Base-by-base conservation (phyloP, 2,797 vertebrate species). In the Columba guinea region DNA sequence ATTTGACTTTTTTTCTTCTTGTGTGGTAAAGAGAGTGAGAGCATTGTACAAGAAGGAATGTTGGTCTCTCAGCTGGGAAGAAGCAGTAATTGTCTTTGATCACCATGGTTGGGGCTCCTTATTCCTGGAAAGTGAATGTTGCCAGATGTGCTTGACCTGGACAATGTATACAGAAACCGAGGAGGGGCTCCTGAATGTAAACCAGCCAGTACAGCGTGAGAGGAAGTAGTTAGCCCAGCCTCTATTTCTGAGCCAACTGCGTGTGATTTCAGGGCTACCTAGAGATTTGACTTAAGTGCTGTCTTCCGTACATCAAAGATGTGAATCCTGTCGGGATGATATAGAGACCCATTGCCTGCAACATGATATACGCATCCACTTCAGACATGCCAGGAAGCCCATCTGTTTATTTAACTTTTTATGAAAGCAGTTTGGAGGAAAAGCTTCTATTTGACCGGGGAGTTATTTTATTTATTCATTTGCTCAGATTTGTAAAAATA, bases 131-230 rank as follows among this genome's bases (percentile, higher is more conserved):
- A 64, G 30, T 80, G 86, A 95, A n/a, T 24, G 24, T 53, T 96
- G 84, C 95, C 90, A 91, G 93, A 94, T 93, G 84, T 96, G 64
- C 68, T 84, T 93, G 84, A 92, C 64, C 83, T 62, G 52, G 49
- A 30, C 0, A 0, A 82, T 51, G 37, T 44, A 55, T 13, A 68
- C 70, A 77, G 84, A 80, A 71, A 9, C 10, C 55, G 60, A 91
- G 77, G 83, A 94, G 74, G 70, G 85, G 34, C 34, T 94, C 32
- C 51, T 65, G 64, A 77, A 60, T 77, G 22, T 39, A 89, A 95
- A 85, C 24, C 86, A 87, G n/a, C 51, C 68, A 69, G 49, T 87
- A 48, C 35, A 89, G 60, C 2, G 2, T 30, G 71, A 94, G 70
- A 84, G 88, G 93, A 95, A 95, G 27, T 28, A 93, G 80, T 82